Base-by-base conservation (phyloP, 1,140 invertebrate genomes). In the Solenopsis invicta region DNA sequence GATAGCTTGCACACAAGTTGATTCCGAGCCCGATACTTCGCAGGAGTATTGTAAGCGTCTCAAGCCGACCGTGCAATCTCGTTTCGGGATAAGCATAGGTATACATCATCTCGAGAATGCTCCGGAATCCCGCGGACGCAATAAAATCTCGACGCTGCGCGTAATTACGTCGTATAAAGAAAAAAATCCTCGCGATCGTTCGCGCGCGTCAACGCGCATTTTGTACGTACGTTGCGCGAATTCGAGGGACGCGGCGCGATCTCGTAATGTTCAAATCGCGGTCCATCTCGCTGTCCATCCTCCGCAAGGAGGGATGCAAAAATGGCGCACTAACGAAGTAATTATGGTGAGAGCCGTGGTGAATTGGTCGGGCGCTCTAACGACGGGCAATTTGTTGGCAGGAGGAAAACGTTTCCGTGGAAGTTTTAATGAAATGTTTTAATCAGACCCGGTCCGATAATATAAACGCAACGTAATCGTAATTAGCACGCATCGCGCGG, bases 381-480 rank as follows among this genome's bases (percentile, higher is more conserved):
- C 74, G 82, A 85, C 72, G 59, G 34, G 45, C 74, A 62, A 76
- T 85, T 85, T 85, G 59, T 78, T 62, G 72, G 59, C 50, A 50
- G 59, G 48, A 85, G 61, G 82, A 64, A 85, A 52, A 52, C 62
- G 71, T 66, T 77, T 85, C 62, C 82, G 72, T 62, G 48, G 59
- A 85, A 78, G 59, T 78, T 66, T 78, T 78, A 85, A 85, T 85
- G 71, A 77, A 66, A 85, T 85, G 74, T 85, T 77, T 85, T 66
- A 85, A 85, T 85, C 82, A 78, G 82, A 29, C 21, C 48, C 48
- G 37, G 74, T 29, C 62, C 74, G 82, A 77, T 85, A 85, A 78
- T 85, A 64, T 78, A 85, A 85, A 78, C 61, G 72, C 82, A 77
- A 85, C 74, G 72, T 85, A 85, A 85, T 77, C 82, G 74, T 66